Evolutionary conservation across 1,140 invertebrate species (phyloP).

Genomic region (Bombus confusus): DNA sequence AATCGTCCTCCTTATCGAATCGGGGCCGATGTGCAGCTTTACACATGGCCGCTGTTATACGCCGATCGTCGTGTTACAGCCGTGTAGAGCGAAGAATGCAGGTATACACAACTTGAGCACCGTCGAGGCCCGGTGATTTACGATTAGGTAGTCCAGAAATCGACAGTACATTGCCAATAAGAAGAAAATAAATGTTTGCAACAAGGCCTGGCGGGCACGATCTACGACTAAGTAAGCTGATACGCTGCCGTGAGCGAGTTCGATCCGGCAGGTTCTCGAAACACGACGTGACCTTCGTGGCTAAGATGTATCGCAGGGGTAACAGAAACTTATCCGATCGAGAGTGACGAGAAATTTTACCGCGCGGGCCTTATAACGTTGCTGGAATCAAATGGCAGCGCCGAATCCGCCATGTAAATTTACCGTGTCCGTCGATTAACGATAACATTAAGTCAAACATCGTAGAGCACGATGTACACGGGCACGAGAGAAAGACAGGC

Average conservation of each 20-base stretch:
- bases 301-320: slow-evolving; percentile 56
- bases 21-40: not conserved
- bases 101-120: slow-evolving; percentile 51
- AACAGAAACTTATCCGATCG: slow-evolving; percentile 49
- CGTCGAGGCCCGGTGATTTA: slow-evolving; percentile 63
- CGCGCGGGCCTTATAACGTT: not conserved
- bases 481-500: not conserved
- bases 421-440: slow-evolving; percentile 38
- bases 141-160: slow-evolving; percentile 72
- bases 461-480: slow-evolving; percentile 1
- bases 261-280: slow-evolving; percentile 64
- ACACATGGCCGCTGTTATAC: slow-evolving; percentile 36
- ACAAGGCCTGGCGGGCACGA: slow-evolving; percentile 67
- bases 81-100: slow-evolving; percentile 61
- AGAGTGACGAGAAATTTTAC: slow-evolving; percentile 54
- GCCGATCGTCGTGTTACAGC: slow-evolving; percentile 59
- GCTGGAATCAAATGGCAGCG: slow-evolving; percentile 37
- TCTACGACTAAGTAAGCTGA: slow-evolving; percentile 67
- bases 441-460: slow-evolving; percentile 47
- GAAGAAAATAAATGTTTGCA: slow-evolving; percentile 66
- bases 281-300: slow-evolving; percentile 57
- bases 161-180: slow-evolving; percentile 70
- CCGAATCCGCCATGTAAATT: slow-evolving; percentile 45
- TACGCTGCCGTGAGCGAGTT: slow-evolving; percentile 63
- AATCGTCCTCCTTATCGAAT: slow-evolving; percentile 58